phyloP scores from a whole-genome alignment of 2,113 vertebrate genomes.

The Fukomys damarensis region DNA sequence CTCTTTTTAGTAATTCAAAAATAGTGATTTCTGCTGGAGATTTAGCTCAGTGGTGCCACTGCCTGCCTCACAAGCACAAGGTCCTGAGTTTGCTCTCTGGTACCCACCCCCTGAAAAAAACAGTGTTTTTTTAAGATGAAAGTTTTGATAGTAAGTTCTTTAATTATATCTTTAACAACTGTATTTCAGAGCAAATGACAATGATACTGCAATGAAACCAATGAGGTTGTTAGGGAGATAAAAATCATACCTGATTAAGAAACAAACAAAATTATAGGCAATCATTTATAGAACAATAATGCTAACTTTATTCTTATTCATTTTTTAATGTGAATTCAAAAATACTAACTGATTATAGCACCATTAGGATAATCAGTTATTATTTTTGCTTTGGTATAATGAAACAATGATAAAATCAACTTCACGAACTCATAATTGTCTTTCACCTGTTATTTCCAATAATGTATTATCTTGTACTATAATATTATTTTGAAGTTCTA shows the following conservation, averaged over 20 bases:
- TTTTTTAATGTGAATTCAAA: neutral
- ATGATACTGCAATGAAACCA: neutral
- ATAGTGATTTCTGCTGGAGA: neutral
- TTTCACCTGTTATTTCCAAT: neutral
- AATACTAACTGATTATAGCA: neutral
- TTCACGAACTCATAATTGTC: neutral
- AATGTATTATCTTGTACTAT: neutral
- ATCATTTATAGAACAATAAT: neutral
- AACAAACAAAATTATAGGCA: constrained; percentile 8
- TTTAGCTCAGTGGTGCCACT: too few relatives aligned
- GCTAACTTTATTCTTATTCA: neutral
- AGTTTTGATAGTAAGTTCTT: neutral
- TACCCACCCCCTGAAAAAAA: too few relatives aligned
- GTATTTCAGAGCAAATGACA: neutral
- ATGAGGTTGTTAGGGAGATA: neutral
- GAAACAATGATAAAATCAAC: constrained; percentile 26
- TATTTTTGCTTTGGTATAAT: constrained; percentile 8
- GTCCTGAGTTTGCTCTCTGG: too few relatives aligned
- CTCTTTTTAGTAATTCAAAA: neutral
- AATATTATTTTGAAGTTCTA: neutral
- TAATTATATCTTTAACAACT: neutral
- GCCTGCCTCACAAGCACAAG: too few relatives aligned
- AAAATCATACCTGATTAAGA: constrained; percentile 29
- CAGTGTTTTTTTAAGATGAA: neutral
- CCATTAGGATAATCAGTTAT: neutral